These are phyloP conservation scores for Silurus glanis DNA, from an alignment of 2,113 vertebrate species.

Conservation along the genomic window DNA sequence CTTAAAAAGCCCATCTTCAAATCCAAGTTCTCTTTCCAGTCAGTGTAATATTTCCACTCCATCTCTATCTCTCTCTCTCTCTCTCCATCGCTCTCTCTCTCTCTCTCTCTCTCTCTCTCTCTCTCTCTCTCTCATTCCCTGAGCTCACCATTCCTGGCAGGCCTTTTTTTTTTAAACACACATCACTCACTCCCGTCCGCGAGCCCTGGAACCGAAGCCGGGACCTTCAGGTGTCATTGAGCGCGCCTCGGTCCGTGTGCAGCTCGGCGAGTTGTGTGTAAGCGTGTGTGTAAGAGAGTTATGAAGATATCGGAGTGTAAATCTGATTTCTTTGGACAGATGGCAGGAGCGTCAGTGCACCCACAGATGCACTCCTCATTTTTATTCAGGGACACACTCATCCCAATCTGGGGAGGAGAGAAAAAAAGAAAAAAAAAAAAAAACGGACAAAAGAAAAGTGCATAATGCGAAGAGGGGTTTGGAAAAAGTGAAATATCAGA, in stretches of 20 bases:
- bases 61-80: background rate
- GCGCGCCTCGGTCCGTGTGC: conserved; percentile 74
- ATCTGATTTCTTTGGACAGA: conserved; percentile 82
- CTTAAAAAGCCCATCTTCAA: too few species aligned
- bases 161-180: conserved; percentile 65
- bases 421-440: conserved; percentile 42
- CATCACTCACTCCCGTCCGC: conserved; percentile 75
- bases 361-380: conserved; percentile 77
- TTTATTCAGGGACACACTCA: conserved; percentile 72
- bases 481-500: background rate
- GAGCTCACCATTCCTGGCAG: conserved; percentile 66
- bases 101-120: conserved; percentile 44
- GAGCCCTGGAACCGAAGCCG: conserved; percentile 68
- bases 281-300: conserved; percentile 65
- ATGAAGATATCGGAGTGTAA: conserved; percentile 82
- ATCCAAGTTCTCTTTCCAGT: too few species aligned
- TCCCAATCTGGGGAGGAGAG: conserved; percentile 60
- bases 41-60: too few species aligned
- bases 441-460: conserved; percentile 45
- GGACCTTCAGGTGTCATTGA: conserved; percentile 86
- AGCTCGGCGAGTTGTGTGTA: conserved; percentile 42
- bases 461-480: conserved; percentile 22
- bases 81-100: background rate
- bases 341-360: conserved; percentile 73
- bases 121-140: conserved; percentile 33